phyloP scores from a whole-genome alignment of 2,113 vertebrate species.

The Mustela lutreola region DNA sequence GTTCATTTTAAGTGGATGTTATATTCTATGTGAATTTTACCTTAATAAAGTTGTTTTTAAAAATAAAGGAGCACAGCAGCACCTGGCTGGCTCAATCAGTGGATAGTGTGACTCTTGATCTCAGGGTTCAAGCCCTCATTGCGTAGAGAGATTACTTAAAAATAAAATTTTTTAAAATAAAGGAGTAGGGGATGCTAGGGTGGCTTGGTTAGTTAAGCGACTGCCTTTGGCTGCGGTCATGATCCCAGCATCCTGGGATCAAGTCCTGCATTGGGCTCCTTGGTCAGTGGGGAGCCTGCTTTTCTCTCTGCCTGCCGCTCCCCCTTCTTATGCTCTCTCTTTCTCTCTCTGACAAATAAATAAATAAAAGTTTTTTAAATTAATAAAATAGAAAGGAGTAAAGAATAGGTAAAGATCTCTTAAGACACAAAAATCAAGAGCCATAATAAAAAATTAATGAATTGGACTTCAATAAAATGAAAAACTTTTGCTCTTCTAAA shows the following conservation, averaged over 20 bases:
- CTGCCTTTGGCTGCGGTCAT: too few relatives aligned
- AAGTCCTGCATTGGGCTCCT: too few relatives aligned
- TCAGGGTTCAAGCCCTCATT: neutral
- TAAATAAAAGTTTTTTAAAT: too few relatives aligned
- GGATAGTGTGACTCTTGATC: neutral
- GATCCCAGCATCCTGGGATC: too few relatives aligned
- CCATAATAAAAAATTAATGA: conserved; percentile 26
- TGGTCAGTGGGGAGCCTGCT: too few relatives aligned
- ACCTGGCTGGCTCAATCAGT: neutral
- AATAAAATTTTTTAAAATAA: neutral
- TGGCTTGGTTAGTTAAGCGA: too few relatives aligned
- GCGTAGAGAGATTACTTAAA: neutral
- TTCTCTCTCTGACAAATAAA: too few relatives aligned
- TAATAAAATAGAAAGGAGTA: neutral
- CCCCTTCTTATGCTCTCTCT: too few relatives aligned
- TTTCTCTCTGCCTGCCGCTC: too few relatives aligned
- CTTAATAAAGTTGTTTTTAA: conserved; percentile 59
- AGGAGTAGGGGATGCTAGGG: too few relatives aligned
- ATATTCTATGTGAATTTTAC: neutral
- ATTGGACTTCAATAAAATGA: conserved; percentile 24
- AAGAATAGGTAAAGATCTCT: conserved; percentile 9
- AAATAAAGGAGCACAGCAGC: neutral
- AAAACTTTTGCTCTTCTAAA: conserved; percentile 9
- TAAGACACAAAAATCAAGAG: conserved; percentile 54
- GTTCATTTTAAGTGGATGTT: conserved; percentile 31